Evolutionary conservation across 2,888 invertebrate genomes (phyloP), one percentile per base, ranked within the genome.

Genomic region (Electrophaes corylata): DNA sequence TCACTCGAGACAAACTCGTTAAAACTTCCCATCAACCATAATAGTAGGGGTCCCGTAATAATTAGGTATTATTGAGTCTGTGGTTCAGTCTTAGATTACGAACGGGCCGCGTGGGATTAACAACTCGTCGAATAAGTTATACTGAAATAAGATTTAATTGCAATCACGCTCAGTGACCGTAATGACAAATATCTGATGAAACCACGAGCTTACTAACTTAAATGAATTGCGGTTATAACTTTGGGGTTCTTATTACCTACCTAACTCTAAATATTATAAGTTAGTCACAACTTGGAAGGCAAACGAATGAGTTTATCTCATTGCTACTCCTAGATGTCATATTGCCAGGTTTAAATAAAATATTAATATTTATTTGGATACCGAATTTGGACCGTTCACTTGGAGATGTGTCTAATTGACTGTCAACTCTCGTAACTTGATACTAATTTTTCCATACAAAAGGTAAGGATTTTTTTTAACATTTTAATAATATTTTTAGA

Each of bases 81-180:
- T 46, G 46, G 45, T 64, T 53, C 37, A 31, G 50, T 53, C 55
- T 64, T 60, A 58, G 62, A 64, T 67, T 59, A 62, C 65, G 60
- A 67, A 62, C 67, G 65, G 66, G 53, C 61, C 72, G 46, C 61
- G 14, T 48, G 67, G 71, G 74, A 73, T 72, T 70, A 66, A 65
- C 70, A 70, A 66, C 69, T 71, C 67, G 47, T 62, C 67, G 71
- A 68, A 78, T 77, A 77, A 78, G 71, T 78, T 72, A 73, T 69
- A 67, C 67, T 59, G 64, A 53, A 69, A 65, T 67, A 67, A 61
- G 71, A 72, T 71, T 78, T 78, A 78, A 76, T 77, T 78, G 76
- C 74, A 75, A 76, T 75, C 74, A 75, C 64, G 72, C 65, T 65
- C 74, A 70, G 71, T 73, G 75, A 77, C 77, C 75, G 76, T 67